These are phyloP conservation scores for Seriola rivoliana DNA, from an alignment of 2,113 vertebrate species.

Conservation along the genomic window DNA sequence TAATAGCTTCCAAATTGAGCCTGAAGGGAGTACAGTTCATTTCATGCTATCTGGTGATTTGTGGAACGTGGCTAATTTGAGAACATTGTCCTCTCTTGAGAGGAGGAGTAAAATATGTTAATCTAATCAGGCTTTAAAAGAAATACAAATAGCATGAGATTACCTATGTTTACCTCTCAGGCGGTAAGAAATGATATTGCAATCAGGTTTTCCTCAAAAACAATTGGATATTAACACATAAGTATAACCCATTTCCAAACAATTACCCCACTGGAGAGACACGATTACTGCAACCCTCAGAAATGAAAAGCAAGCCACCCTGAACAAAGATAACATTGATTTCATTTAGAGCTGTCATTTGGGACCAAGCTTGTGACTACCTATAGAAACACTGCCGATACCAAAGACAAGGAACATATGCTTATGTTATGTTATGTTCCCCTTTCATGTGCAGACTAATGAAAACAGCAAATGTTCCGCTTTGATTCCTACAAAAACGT, in stretches of 20 bases:
- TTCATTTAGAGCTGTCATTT: conserved; percentile 29
- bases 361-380: not conserved
- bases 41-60: conserved; percentile 57
- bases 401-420: conserved; percentile 22
- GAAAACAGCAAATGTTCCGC: conserved; percentile 38
- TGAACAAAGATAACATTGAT: conserved; percentile 22
- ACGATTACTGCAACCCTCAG: not conserved
- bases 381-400: conserved; percentile 9
- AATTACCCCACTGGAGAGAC: not conserved
- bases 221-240: conserved; percentile 2
- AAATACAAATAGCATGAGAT: conserved; percentile 27
- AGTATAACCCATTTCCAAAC: conserved; percentile 2
- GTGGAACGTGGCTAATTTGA: conserved; percentile 48
- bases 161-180: conserved; percentile 21
- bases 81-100: conserved; percentile 39
- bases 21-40: conserved; percentile 45
- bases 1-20: conserved; percentile 53
- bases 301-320: conserved; percentile 18
- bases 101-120: conserved; percentile 28
- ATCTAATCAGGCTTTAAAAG: conserved; percentile 48
- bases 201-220: not conserved
- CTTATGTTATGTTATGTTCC: conserved; percentile 23
- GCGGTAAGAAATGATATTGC: conserved; percentile 6
- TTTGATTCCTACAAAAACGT: conserved; percentile 57
- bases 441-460: conserved; percentile 56